These are phyloP conservation scores for Masnerella sp. DNA, from an alignment of 2,888 invertebrate genomes.

Conservation along the genomic window DNA sequence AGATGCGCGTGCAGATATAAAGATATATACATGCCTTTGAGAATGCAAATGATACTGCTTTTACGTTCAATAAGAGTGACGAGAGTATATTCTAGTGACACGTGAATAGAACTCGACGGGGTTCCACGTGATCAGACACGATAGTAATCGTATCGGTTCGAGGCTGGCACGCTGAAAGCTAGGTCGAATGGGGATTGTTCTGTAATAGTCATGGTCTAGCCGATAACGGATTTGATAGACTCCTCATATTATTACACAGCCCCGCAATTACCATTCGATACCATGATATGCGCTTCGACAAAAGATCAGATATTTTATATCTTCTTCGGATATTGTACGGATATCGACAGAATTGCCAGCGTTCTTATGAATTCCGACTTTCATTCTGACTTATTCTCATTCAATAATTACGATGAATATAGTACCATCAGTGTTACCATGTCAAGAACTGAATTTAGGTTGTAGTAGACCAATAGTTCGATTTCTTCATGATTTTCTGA, in stretches of 20 bases:
- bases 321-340: slow-evolving; percentile 32
- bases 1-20: slow-evolving; percentile 16
- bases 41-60: slow-evolving; percentile 55
- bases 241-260: slow-evolving; percentile 47
- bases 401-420: slow-evolving; percentile 16
- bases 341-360: slow-evolving; percentile 15
- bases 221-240: slow-evolving; percentile 58
- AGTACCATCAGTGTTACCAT: not conserved
- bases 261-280: slow-evolving; percentile 52
- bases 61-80: slow-evolving; percentile 61
- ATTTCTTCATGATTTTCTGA: no score
- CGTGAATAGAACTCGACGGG: slow-evolving; percentile 68
- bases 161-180: slow-evolving; percentile 57
- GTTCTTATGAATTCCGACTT: slow-evolving; percentile 20
- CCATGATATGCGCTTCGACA: slow-evolving; percentile 46
- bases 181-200: slow-evolving; percentile 56
- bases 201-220: slow-evolving; percentile 53
- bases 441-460: no score
- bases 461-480: no score
- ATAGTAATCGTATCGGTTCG: slow-evolving; percentile 66
- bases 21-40: slow-evolving; percentile 20
- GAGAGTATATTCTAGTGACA: slow-evolving; percentile 63
- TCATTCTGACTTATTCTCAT: slow-evolving; percentile 13
- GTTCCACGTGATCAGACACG: slow-evolving; percentile 64
- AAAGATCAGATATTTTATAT: slow-evolving; percentile 37